Evolutionary conservation across 2,797 vertebrate species (phyloP).

Genomic region (Hoplostethus atlanticus): DNA sequence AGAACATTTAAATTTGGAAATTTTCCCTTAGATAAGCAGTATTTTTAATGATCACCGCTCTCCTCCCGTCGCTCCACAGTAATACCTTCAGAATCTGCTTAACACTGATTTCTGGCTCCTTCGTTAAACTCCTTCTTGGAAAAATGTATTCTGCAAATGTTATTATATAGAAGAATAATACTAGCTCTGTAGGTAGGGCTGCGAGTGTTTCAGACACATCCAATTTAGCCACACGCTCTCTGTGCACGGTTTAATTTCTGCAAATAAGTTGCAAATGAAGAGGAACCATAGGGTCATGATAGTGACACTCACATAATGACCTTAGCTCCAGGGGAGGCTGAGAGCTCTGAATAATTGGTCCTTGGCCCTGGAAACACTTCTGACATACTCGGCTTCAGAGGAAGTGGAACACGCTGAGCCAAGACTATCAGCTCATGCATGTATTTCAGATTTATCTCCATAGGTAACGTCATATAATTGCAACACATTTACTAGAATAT

Average conservation of each 20-base stretch:
- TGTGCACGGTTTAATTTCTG: constrained; percentile 57
- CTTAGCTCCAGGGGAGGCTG: constrained; percentile 67
- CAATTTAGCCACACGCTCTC: constrained; percentile 31
- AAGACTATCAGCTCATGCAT: constrained; percentile 62
- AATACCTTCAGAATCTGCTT: constrained; percentile 73
- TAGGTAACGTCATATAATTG: constrained; percentile 65
- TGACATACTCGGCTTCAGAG: constrained; percentile 73
- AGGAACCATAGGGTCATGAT: constrained; percentile 65
- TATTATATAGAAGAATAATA: constrained; percentile 67
- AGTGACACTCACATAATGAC: constrained; percentile 78
- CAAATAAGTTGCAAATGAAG: constrained; percentile 76
- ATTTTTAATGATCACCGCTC: constrained; percentile 84
- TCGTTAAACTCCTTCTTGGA: constrained; percentile 57
- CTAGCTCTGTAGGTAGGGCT: constrained; percentile 30
- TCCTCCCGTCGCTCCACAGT: constrained; percentile 50
- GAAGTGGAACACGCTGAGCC: constrained; percentile 56
- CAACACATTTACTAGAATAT: constrained; percentile 47
- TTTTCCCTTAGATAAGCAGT: constrained; percentile 85
- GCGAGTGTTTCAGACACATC: constrained; percentile 35
- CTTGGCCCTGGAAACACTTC: constrained; percentile 76
- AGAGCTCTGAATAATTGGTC: constrained; percentile 81
- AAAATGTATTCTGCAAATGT: constrained; percentile 70
- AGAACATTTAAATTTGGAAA: constrained; percentile 83
- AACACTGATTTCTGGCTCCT: constrained; percentile 68
- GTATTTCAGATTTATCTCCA: constrained; percentile 72